A percentile compares a stretch with the other conserved stretches of the same genome.
Conservation (phyloP, 2,113 vertebrate genomes). For the Vicugna pacos region DNA sequence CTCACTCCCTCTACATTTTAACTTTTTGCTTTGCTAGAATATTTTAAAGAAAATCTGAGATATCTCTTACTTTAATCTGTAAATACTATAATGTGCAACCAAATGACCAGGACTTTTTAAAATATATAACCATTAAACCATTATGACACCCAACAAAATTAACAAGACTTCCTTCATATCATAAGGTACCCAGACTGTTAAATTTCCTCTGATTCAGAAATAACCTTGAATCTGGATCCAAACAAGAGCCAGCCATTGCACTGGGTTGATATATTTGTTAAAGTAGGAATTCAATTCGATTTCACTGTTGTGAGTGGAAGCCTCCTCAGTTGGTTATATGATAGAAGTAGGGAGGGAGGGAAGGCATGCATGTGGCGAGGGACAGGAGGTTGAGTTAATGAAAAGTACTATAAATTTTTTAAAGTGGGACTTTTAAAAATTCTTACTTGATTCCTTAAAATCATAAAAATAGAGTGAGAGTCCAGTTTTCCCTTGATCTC, state of each 20-base stretch:
- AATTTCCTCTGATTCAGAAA: background rate
- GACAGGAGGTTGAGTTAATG: background rate
- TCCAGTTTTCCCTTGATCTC: background rate
- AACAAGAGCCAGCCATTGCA: background rate
- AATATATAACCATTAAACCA: background rate
- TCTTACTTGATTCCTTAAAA: background rate
- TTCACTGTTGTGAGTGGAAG: background rate
- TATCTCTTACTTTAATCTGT: background rate
- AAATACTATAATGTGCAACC: background rate
- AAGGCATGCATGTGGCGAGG: background rate
- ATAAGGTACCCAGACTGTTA: background rate
- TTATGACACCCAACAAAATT: background rate
- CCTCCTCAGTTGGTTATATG: background rate
- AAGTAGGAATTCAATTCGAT: background rate
- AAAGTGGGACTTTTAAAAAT: constrained; percentile 1
- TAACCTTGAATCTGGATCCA: background rate
- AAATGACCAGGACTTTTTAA: background rate
- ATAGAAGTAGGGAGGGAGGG: background rate
- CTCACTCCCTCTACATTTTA: background rate
- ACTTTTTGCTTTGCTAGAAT: background rate
- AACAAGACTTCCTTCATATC: background rate
- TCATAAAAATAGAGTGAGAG: constrained; percentile 12
- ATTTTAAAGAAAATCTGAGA: constrained; percentile 8
- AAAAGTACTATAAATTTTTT: background rate
- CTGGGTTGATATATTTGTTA: background rate